These are phyloP conservation scores for Stegodyphus mimosarum DNA, from an alignment of 1,140 invertebrate species.

Conservation along the genomic window DNA sequence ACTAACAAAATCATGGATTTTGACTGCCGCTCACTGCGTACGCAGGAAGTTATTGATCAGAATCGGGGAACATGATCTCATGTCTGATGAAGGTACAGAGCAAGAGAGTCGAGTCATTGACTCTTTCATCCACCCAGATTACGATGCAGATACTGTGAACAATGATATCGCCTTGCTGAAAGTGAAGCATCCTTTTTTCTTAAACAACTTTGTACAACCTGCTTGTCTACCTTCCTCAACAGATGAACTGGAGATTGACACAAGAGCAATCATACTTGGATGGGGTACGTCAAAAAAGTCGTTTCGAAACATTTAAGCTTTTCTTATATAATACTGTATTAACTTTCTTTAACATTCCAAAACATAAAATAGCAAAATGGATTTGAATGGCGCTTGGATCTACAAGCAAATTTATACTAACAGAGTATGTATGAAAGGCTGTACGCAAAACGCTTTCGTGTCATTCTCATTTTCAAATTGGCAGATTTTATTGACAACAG, in stretches of 20 bases:
- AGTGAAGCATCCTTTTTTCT: constrained; percentile 70
- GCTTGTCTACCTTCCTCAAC: constrained; percentile 77
- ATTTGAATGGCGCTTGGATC: too few species aligned
- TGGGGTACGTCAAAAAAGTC: constrained; percentile 30
- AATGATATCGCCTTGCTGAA: constrained; percentile 89
- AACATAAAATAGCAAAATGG: too few species aligned
- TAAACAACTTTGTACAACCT: constrained; percentile 65
- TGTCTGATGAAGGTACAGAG: constrained; percentile 76
- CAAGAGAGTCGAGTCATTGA: constrained; percentile 79
- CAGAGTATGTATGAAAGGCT: too few species aligned
- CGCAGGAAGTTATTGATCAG: constrained; percentile 82
- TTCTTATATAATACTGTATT: too few species aligned
- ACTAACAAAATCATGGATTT: constrained; percentile 85
- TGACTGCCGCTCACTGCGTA: constrained; percentile 91
- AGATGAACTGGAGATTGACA: constrained; percentile 71
- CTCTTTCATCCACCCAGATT: constrained; percentile 83
- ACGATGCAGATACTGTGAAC: constrained; percentile 87
- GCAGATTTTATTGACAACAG: too few species aligned
- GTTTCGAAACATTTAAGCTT: too few species aligned
- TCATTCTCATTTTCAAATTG: too few species aligned
- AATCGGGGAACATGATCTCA: constrained; percentile 85
- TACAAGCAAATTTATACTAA: too few species aligned
- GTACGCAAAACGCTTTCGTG: too few species aligned
- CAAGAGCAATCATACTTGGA: constrained; percentile 68
- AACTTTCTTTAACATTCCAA: too few species aligned